These are phyloP conservation scores for Heliconius melpomene DNA, from an alignment of 1,140 invertebrate genomes.

Conservation along the genomic window DNA sequence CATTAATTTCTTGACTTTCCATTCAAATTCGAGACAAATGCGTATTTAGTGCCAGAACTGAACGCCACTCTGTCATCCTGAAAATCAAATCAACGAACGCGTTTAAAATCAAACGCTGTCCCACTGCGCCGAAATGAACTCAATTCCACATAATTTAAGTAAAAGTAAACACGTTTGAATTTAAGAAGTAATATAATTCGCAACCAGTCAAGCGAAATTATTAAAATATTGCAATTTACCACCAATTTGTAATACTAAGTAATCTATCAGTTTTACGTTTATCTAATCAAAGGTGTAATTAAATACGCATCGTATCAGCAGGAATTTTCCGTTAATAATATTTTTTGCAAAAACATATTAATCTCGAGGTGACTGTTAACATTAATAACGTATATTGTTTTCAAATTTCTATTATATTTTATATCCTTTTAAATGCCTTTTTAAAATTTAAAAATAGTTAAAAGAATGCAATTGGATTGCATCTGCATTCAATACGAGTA, in stretches of 20 bases:
- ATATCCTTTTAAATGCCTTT: neutral
- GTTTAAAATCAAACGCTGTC: too few species aligned
- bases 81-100: too few species aligned
- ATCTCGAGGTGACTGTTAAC: constrained; percentile 4
- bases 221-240: neutral
- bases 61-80: too few species aligned
- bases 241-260: neutral
- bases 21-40: too few species aligned
- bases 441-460: too few species aligned
- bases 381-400: constrained; percentile 9
- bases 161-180: too few species aligned
- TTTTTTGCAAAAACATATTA: constrained; percentile 18
- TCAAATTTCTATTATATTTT: neutral
- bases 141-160: too few species aligned
- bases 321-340: constrained; percentile 34
- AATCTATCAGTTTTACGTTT: constrained; percentile 13
- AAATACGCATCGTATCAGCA: constrained; percentile 23
- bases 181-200: neutral
- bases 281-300: constrained; percentile 34
- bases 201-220: neutral
- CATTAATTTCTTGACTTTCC: too few species aligned
- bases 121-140: too few species aligned
- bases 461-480: too few species aligned
- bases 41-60: too few species aligned
- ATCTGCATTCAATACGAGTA: too few species aligned